Percentiles rank a stretch among this genome's conserved stretches.
phyloP scores from a whole-genome alignment of 2,888 invertebrate genomes.

The Nomada goodeniana region DNA sequence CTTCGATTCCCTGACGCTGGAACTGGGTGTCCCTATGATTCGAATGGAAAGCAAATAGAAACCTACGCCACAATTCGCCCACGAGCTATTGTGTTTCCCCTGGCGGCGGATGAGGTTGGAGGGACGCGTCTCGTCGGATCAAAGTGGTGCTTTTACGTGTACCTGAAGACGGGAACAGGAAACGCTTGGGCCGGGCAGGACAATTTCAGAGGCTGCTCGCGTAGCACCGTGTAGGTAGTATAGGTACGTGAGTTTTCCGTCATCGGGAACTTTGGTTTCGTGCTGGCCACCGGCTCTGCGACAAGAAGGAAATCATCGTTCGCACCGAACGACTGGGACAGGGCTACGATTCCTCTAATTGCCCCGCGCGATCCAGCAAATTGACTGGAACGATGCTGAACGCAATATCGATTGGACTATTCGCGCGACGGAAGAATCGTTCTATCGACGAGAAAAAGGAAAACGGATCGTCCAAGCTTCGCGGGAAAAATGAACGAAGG shows the following conservation, averaged over 20 bases:
- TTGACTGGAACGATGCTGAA: constrained; percentile 17
- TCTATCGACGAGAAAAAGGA: background rate
- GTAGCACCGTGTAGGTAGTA: constrained; percentile 76
- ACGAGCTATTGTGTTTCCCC: background rate
- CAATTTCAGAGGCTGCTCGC: constrained; percentile 85
- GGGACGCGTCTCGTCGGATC: background rate
- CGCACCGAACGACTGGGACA: constrained; percentile 43
- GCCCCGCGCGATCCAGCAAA: constrained; percentile 1
- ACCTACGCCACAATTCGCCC: background rate
- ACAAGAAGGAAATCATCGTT: constrained; percentile 33
- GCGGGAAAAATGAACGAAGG: background rate
- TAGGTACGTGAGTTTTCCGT: constrained; percentile 82
- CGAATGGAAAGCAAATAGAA: constrained; percentile 4
- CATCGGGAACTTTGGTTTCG: constrained; percentile 82
- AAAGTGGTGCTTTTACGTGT: constrained; percentile 35
- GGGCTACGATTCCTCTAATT: constrained; percentile 24
- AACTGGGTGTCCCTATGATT: constrained; percentile 57
- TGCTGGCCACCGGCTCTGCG: constrained; percentile 83
- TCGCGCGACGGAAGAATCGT: too few species aligned
- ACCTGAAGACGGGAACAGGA: constrained; percentile 81
- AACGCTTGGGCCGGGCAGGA: constrained; percentile 91
- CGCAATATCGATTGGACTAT: background rate
- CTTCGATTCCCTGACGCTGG: constrained; percentile 44
- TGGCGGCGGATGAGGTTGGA: too few species aligned
- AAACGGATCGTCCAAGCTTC: constrained; percentile 37